phyloP scores from a whole-genome alignment of 2,888 invertebrate species.

The Orthonychiurus folsomi region DNA sequence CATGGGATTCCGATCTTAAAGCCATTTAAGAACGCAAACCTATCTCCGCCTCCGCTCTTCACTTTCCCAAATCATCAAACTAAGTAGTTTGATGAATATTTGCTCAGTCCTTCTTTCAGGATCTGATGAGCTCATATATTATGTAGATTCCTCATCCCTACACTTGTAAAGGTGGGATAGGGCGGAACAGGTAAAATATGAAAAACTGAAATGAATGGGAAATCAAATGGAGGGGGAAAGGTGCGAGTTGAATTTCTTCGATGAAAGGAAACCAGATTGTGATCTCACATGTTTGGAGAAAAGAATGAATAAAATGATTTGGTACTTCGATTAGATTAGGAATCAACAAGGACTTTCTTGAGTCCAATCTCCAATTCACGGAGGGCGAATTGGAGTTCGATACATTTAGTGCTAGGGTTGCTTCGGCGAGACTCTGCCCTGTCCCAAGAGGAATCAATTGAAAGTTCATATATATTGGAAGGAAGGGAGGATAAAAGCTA shows the following conservation, averaged over 20 bases:
- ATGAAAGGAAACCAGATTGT: neutral
- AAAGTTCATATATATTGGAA: neutral
- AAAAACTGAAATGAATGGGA: neutral
- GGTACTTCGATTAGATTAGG: neutral
- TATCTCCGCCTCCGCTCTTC: too few species aligned
- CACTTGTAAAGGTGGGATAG: too few species aligned
- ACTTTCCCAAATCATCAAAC: too few species aligned
- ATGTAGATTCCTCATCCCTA: too few species aligned
- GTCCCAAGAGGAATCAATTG: constrained; percentile 1
- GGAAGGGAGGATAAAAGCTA: neutral
- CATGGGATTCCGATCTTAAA: too few species aligned
- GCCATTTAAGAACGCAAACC: too few species aligned
- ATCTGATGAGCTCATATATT: too few species aligned
- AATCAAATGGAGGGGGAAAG: too few species aligned
- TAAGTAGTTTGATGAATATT: too few species aligned
- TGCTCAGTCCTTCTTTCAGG: too few species aligned
- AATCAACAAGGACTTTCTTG: neutral
- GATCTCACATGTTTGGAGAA: neutral
- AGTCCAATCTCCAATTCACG: neutral
- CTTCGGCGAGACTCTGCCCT: neutral
- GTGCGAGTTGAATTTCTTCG: too few species aligned
- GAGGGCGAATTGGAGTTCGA: neutral
- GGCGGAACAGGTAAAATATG: too few species aligned
- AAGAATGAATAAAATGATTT: neutral
- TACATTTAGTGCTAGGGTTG: constrained; percentile 1